These are phyloP conservation scores for Ceratothoa steindachneri DNA, from an alignment of 2,888 invertebrate species.

Conservation along the genomic window DNA sequence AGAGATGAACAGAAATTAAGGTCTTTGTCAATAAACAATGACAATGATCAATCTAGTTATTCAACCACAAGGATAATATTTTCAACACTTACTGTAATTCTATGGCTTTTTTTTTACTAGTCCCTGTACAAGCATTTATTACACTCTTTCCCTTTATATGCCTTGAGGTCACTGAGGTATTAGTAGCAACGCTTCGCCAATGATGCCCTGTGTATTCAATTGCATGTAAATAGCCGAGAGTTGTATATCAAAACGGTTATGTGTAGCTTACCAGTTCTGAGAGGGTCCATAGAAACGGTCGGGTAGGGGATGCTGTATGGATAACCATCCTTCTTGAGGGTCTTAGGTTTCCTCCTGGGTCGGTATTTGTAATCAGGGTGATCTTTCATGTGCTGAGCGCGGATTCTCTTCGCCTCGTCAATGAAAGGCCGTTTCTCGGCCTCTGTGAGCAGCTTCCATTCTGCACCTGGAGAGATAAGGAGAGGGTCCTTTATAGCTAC, in stretches of 20 bases:
- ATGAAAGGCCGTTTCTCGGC: constrained; percentile 87
- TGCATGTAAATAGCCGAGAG: background rate
- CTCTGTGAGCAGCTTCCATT: constrained; percentile 86
- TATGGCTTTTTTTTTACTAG: constrained; percentile 8
- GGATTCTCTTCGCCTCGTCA: constrained; percentile 85
- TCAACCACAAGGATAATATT: too few species aligned
- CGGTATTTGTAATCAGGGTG: constrained; percentile 88
- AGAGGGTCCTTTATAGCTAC: background rate
- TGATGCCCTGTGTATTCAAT: too few species aligned
- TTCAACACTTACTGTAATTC: background rate
- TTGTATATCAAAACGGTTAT: background rate
- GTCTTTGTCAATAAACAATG: too few species aligned
- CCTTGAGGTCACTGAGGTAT: too few species aligned
- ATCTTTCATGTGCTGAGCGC: constrained; percentile 83
- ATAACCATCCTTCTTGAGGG: constrained; percentile 71
- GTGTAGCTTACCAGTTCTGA: constrained; percentile 43
- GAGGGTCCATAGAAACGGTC: constrained; percentile 64
- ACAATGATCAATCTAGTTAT: too few species aligned
- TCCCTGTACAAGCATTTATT: constrained; percentile 11
- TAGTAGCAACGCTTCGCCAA: too few species aligned
- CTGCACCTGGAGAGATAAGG: constrained; percentile 55
- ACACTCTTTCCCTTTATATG: constrained; percentile 16
- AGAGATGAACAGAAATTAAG: too few species aligned
- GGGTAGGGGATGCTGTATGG: constrained; percentile 89
- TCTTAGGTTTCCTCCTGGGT: constrained; percentile 60